A percentile compares a stretch with the other conserved stretches of the same genome.
Conservation (phyloP, 2,888 invertebrate genomes). For the Agrilus cyanescens region DNA sequence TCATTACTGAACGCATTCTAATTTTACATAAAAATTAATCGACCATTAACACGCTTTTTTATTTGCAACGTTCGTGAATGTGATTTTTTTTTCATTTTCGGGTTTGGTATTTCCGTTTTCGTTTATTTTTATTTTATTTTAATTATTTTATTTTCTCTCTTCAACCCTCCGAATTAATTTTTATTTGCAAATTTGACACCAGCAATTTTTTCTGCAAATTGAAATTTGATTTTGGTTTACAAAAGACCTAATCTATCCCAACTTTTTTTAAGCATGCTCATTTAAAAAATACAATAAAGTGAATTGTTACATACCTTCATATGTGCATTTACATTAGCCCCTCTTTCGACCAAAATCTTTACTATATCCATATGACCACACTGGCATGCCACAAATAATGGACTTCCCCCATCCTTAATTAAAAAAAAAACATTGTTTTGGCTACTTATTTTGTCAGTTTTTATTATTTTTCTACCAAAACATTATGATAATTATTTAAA, state of each 20-base stretch:
- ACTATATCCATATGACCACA: conserved; percentile 84
- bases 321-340: conserved; percentile 67
- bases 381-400: conserved; percentile 84
- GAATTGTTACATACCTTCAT: conserved; percentile 57
- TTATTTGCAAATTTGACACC: background rate
- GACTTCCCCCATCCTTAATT: conserved; percentile 85
- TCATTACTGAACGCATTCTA: too few species aligned
- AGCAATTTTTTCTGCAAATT: background rate
- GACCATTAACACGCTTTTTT: too few species aligned
- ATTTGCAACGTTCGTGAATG: too few species aligned
- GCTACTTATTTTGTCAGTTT: too few species aligned
- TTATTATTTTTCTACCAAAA: too few species aligned
- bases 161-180: too few species aligned
- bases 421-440: conserved; percentile 10
- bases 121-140: too few species aligned
- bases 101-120: too few species aligned
- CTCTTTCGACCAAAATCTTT: conserved; percentile 68
- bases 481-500: too few species aligned
- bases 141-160: too few species aligned
- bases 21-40: too few species aligned
- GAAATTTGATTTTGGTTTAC: background rate
- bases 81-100: too few species aligned
- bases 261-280: background rate
- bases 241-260: background rate
- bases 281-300: background rate